phyloP scores from a whole-genome alignment of 2,888 invertebrate species.

The Neoitamus cyanurus region DNA sequence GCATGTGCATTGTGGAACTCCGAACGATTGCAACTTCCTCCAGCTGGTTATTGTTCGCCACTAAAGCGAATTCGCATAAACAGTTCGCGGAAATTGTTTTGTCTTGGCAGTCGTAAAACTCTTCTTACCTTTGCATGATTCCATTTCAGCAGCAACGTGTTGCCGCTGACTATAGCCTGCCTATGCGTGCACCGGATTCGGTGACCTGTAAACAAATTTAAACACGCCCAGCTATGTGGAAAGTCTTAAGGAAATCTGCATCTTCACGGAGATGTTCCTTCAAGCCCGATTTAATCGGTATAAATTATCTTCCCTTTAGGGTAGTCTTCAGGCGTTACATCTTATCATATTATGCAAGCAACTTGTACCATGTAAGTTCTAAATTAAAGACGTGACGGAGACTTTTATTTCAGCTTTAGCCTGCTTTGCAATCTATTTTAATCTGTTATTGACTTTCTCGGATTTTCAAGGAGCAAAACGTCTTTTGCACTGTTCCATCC shows the following conservation, averaged over 20 bases:
- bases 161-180: neutral
- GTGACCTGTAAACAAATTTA: neutral
- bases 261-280: neutral
- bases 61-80: neutral
- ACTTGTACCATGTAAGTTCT: neutral
- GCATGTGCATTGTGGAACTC: neutral
- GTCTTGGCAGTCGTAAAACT: neutral
- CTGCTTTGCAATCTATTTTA: neutral
- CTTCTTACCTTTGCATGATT: neutral
- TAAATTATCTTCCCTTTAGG: neutral
- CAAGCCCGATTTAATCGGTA: neutral
- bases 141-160: neutral
- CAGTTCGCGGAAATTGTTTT: neutral
- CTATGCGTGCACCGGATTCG: neutral
- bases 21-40: neutral
- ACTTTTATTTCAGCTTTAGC: neutral
- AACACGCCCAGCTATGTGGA: neutral
- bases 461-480: neutral
- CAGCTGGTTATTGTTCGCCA: neutral
- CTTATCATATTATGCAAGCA: neutral
- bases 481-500: neutral
- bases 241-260: neutral
- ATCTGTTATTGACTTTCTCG: neutral
- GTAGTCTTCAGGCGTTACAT: neutral
- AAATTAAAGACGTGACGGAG: neutral